Evolutionary conservation across 23 tunicate genomes (phyloP), one percentile per base, ranked within the genome.

Genomic region (Clavelina lepadiformis): DNA sequence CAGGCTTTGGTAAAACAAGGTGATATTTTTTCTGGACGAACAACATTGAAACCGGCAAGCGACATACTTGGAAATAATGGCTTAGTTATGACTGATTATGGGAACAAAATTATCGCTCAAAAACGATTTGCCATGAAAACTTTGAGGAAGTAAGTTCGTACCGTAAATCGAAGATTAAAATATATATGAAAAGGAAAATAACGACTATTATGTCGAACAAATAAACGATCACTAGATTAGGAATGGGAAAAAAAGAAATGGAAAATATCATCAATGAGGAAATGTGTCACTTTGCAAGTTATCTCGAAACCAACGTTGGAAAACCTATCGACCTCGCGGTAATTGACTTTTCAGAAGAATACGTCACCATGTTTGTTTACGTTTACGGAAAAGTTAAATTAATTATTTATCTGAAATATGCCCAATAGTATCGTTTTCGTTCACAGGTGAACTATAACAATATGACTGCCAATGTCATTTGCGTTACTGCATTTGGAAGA

Each of bases 1-100:
- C 65, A 71, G 76, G 76, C 76, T 3, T 56, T 53, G 2, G 76
- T 71, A 1, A 71, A 71, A 35, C 76, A 71, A 71, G 51, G 64
- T 36, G 18, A 35, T 18, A 23, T 20, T 15, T 71, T 71, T 56
- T 71, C 76, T 5, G 65, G 76, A 19, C 76, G 76, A 33, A 64
- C 63, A 13, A 35, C 25, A n/a, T 44, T 71, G 3, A 22, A 23
- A 35, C 20, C 56, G 1, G 55, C 35, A 52, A 71, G 56, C 20
- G 64, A 71, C 55, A 65, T 71, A 22, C 49, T 56, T 5, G 64
- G 31, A 22, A 8, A 56, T 2, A 33, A 71, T 22, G 76, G 76
- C 13, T 38, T 71, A 20, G 56, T 34, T 23, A 55, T 34, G 27
- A 26, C 26, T 3, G 76, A 71, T 56, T 71, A 55, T 35, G 56